Conservation (phyloP, 1,140 invertebrate genomes). For the Triops cancriformis region DNA sequence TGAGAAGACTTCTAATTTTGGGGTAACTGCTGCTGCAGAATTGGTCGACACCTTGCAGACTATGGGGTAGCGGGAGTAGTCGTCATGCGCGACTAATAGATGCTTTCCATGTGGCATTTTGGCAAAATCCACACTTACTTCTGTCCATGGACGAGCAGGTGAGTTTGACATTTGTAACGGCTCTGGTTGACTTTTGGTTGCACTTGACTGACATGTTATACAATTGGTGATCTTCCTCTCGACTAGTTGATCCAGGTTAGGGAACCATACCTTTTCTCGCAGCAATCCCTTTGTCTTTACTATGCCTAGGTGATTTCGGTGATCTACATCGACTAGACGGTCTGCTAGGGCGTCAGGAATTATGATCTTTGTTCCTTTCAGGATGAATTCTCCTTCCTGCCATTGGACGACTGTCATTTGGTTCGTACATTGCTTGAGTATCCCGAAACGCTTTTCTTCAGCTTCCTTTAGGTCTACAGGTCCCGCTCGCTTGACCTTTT, state of each 20-base stretch:
- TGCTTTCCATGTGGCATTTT: slow-evolving; percentile 33
- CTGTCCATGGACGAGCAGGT: slow-evolving; percentile 31
- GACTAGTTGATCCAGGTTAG: slow-evolving; percentile 34
- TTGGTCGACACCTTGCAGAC: slow-evolving; percentile 32
- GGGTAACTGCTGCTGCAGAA: too few species aligned
- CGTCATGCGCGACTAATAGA: slow-evolving; percentile 34
- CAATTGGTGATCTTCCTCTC: slow-evolving; percentile 33
- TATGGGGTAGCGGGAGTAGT: slow-evolving; percentile 35
- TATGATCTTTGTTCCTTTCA: slow-evolving; percentile 27
- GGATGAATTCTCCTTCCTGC: slow-evolving; percentile 14
- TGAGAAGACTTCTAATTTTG: too few species aligned
- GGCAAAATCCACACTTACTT: slow-evolving; percentile 35
- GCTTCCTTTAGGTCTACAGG: background rate
- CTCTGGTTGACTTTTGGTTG: slow-evolving; percentile 24
- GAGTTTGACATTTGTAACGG: slow-evolving; percentile 32
- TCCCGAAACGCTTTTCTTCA: slow-evolving; percentile 4
- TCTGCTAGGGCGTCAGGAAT: slow-evolving; percentile 30
- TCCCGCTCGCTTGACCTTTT: background rate
- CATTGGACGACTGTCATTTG: slow-evolving; percentile 17
- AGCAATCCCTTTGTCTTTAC: slow-evolving; percentile 35
- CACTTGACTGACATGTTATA: slow-evolving; percentile 32
- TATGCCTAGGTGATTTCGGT: slow-evolving; percentile 29
- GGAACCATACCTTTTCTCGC: slow-evolving; percentile 39
- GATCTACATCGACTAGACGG: slow-evolving; percentile 31
- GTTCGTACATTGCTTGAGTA: slow-evolving; percentile 3